Evolutionary conservation across 2,888 invertebrate species (phyloP), one percentile per base, ranked within the genome.

Genomic region (Anoplius nigerrimus): DNA sequence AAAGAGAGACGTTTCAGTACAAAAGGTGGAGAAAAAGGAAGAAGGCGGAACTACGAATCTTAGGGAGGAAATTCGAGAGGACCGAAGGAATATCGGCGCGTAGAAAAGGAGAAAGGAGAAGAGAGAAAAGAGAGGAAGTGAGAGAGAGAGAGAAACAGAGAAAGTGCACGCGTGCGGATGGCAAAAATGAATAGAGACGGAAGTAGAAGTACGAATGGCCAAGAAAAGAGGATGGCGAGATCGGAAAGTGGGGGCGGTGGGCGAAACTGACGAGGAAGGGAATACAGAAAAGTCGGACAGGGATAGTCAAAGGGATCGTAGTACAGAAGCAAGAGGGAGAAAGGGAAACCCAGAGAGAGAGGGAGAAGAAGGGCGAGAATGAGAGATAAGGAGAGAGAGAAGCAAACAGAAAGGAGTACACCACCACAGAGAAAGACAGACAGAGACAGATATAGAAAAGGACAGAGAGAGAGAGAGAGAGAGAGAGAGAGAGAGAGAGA

Each of bases 381-480:
- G 42, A 42, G 42, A 42, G 42, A 42, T 6, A 42, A 13, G 13
- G 42, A 42, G 42, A 42, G 42, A 42, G 42, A 42, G 42, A 42
- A 42, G 13, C 8, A 42, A 42, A 42, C 6, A 42, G 42, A 13
- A 42, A n/a, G n/a, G n/a, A n/a, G n/a, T n/a, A n/a, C n/a, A n/a
- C n/a, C n/a, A n/a, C n/a, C n/a, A n/a, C n/a, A 53, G 52, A 55
- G 34, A 57, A 65, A 42, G 60, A 68, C 62, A 67, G 69, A 56
- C 43, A 60, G 52, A 48, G 68, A 58, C 65, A 64, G 27, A n/a
- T 20, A 20, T 1, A 22, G 52, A 22, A 15, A 22, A n/a, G n/a
- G n/a, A n/a, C n/a, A 27, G 27, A 27, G 2, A 53, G 52, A 55
- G 34, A 57, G 67, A 42, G 60, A 68, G 62, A 67, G 69, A 56